Base-by-base conservation (phyloP, 2,797 vertebrate species). In the Spondyliosoma cantharus region DNA sequence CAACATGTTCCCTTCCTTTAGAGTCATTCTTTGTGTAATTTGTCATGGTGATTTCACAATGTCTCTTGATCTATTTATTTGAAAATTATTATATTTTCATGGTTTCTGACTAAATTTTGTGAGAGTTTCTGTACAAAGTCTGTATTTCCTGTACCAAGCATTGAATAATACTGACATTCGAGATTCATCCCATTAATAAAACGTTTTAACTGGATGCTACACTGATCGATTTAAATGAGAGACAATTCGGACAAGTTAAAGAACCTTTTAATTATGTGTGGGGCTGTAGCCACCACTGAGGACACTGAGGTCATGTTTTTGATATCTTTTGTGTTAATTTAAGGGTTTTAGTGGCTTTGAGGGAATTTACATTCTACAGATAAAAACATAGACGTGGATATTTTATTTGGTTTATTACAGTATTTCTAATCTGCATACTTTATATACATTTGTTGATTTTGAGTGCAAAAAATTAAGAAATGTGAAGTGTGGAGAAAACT, bases 21-120 rank as follows among this genome's bases (percentile, higher is more conserved):
- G 16, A 61, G 70, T 91, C 76, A 15, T 61, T 58, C 19, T 82
- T 77, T 82, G 67, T 83, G 71, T 67, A 20, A 56, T 57, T 67
- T 85, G 60, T 78, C 52, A 16, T 54, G 19, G n/a, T 74, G 71
- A 60, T 66, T 79, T 67, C 29, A 71, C 4, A 3, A 9, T 42
- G 54, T 87, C 43, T 81, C 49, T 49, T 67, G 3, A 67, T 66
- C 9, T 73, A 72, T 82, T 81, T 82, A 50, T 80, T 80, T 85
- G 45, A 3, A 78, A 80, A 70, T 80, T 50, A 86, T 70, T 63
- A 3, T 46, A 57, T 77, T 74, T 82, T 62, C 8, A 74, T 72
- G 25, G 56, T 74, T 67, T 71, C 19, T 14, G 14, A 32, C 56
- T 48, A 50, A 57, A 68, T 65, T 29, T 32, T 78, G 27, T 83